phyloP scores from a whole-genome alignment of 30 jellyfish, hydroid and myxozoan species.

The Sanderia malayensis region DNA sequence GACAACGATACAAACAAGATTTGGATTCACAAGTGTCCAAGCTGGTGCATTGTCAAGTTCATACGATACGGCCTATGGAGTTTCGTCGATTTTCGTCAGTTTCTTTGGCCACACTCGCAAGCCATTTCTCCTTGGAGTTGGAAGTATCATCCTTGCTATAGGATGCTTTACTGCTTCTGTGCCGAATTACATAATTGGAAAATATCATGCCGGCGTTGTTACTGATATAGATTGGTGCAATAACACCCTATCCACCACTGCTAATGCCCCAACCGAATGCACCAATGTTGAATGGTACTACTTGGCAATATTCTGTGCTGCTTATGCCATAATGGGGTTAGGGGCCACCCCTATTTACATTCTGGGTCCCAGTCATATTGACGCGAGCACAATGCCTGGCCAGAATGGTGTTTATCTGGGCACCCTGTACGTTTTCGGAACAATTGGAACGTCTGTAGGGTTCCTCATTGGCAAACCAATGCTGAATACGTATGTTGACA shows the following conservation, averaged over 20 bases:
- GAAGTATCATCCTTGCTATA: conserved; percentile 64
- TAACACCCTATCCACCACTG: neutral
- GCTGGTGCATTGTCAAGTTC: conserved; percentile 66
- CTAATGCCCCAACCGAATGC: conserved; percentile 23
- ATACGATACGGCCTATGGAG: conserved; percentile 90
- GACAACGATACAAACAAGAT: conserved; percentile 83
- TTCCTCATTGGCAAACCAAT: conserved; percentile 87
- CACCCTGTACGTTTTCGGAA: conserved; percentile 72
- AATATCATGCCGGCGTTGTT: conserved; percentile 73
- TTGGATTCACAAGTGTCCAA: conserved; percentile 83
- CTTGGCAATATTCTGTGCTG: conserved; percentile 55
- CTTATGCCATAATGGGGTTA: conserved; percentile 76
- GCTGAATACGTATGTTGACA: conserved; percentile 77
- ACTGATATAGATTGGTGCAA: conserved; percentile 74
- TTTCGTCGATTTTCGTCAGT: conserved; percentile 70
- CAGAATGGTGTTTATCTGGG: conserved; percentile 82
- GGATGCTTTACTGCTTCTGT: conserved; percentile 80
- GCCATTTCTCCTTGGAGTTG: conserved; percentile 76
- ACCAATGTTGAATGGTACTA: conserved; percentile 81
- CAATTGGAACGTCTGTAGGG: conserved; percentile 95
- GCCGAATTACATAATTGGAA: conserved; percentile 79
- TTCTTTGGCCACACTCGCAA: conserved; percentile 81
- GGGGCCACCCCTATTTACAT: conserved; percentile 97
- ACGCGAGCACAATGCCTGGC: conserved; percentile 83
- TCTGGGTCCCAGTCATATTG: conserved; percentile 86